Percentiles rank a stretch among this genome's conserved stretches.
phyloP scores from a whole-genome alignment of 1,140 invertebrate genomes.

The Steinernema khuongi region DNA sequence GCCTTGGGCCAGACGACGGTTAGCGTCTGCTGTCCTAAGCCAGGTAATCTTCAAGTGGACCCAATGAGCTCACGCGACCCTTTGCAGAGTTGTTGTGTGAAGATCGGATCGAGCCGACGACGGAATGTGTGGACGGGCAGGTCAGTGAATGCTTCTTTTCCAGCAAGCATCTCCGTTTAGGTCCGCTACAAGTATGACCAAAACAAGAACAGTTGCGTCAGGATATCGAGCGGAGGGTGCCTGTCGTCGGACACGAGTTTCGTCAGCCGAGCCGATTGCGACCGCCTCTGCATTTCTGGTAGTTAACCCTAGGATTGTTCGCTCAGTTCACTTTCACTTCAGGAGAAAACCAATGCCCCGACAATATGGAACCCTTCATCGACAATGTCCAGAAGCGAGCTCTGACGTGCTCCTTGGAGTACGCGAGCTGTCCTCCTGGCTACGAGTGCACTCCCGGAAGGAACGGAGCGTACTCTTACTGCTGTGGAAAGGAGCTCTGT shows the following conservation, averaged over 20 bases:
- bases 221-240: constrained; percentile 21
- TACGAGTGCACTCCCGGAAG: constrained; percentile 7
- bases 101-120: not conserved
- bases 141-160: not conserved
- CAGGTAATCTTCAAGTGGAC: not conserved
- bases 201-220: not conserved
- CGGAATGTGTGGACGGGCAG: not conserved
- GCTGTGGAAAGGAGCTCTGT: constrained; percentile 27
- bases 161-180: not conserved
- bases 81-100: constrained; percentile 3
- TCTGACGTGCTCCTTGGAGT: constrained; percentile 9
- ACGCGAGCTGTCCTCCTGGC: constrained; percentile 18
- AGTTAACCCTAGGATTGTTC: not conserved
- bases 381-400: not conserved
- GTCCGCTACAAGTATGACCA: constrained; percentile 24
- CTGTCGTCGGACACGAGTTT: constrained; percentile 17
- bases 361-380: constrained; percentile 2
- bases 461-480: constrained; percentile 21
- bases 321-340: not conserved
- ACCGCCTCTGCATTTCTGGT: constrained; percentile 19
- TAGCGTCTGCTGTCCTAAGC: constrained; percentile 23
- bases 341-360: constrained; percentile 14
- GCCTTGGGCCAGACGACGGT: constrained; percentile 11
- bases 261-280: constrained; percentile 16
- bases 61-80: not conserved